Evolutionary conservation across 2,113 vertebrate genomes (phyloP).

Genomic region (Rhinopomastus cyanomelas): DNA sequence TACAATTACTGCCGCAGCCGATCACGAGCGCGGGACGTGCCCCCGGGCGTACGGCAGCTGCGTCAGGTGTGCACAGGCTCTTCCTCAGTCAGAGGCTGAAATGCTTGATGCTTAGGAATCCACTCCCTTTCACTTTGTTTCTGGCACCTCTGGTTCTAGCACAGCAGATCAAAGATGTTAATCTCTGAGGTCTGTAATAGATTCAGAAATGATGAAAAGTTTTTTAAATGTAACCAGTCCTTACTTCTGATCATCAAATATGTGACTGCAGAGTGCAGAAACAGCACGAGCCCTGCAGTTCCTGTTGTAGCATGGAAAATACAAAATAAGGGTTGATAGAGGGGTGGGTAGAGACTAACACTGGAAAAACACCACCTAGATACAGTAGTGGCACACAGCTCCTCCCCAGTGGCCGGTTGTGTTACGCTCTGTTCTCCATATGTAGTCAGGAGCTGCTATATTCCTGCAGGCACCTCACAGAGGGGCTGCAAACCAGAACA

Average conservation of each 20-base stretch:
- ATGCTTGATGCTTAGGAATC: background rate
- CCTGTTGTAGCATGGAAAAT: background rate
- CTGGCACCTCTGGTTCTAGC: background rate
- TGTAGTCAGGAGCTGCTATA: background rate
- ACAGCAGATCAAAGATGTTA: background rate
- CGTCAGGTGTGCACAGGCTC: background rate
- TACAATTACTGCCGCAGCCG: background rate
- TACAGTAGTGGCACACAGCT: background rate
- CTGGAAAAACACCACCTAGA: background rate
- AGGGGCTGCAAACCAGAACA: background rate
- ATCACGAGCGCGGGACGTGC: background rate
- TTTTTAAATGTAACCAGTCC: background rate
- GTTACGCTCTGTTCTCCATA: rapidly evolving
- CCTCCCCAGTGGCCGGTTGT: background rate
- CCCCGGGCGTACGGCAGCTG: background rate
- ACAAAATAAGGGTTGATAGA: background rate
- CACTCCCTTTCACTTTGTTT: background rate
- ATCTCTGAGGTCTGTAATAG: background rate
- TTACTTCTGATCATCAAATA: background rate
- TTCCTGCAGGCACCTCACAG: background rate
- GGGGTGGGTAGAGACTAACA: background rate
- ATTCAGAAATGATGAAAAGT: background rate
- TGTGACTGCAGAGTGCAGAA: background rate
- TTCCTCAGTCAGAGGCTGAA: background rate
- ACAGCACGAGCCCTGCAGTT: background rate